Evolutionary conservation across 1,140 invertebrate genomes (phyloP).

Genomic region (Drosophila navojoa): DNA sequence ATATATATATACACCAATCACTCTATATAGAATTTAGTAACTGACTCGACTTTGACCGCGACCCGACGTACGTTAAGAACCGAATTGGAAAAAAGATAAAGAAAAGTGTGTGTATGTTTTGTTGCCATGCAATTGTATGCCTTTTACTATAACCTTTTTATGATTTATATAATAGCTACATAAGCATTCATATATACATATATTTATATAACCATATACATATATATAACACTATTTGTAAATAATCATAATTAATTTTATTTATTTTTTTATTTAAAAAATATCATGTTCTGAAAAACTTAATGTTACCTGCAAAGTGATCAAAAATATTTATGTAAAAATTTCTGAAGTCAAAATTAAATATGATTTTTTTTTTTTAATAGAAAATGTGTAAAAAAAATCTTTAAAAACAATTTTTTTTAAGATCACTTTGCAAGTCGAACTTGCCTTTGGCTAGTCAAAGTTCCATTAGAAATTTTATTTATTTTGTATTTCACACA

Average conservation of each 20-base stretch:
- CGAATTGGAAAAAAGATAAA: conserved; percentile 17
- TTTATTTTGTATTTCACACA: not conserved
- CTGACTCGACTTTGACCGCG: conserved; percentile 36
- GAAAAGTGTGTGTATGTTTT: conserved; percentile 78
- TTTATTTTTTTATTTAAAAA: too few relatives aligned
- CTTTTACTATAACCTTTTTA: conserved; percentile 70
- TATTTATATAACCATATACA: not conserved
- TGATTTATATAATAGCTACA: conserved; percentile 45
- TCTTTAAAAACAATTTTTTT: too few relatives aligned
- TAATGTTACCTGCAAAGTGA: too few relatives aligned
- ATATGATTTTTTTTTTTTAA: too few relatives aligned
- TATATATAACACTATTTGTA: too few relatives aligned
- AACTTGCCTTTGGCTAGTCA: not conserved
- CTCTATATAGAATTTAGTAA: conserved; percentile 18
- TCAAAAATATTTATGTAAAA: too few relatives aligned
- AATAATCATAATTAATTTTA: too few relatives aligned
- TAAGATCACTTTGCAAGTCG: conserved; percentile 3
- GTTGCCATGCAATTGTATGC: conserved; percentile 79
- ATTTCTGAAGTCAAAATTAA: too few relatives aligned
- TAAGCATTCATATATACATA: conserved; percentile 24
- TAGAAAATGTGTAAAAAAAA: too few relatives aligned
- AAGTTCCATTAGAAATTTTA: not conserved
- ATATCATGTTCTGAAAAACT: too few relatives aligned
- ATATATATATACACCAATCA: not conserved
- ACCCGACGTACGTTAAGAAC: conserved; percentile 35